Conservation (phyloP, 2,113 vertebrate genomes). For the Andinoacara biseriatus region DNA sequence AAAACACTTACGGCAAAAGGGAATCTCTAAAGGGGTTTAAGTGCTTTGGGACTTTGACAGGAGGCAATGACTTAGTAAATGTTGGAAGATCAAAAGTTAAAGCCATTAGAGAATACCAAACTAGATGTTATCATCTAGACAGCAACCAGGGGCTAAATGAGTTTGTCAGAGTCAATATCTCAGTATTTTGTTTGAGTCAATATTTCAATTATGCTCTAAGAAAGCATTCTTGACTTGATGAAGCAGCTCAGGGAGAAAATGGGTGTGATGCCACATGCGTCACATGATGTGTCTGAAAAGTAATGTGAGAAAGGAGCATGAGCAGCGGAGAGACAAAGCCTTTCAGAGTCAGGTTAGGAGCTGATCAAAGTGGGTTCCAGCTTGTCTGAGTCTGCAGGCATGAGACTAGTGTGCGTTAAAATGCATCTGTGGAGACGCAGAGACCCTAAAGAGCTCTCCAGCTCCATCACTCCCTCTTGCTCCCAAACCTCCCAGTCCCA, state of each 20-base stretch:
- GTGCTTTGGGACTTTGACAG: constrained; percentile 38
- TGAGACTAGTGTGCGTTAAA: constrained; percentile 43
- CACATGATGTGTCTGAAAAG: neutral
- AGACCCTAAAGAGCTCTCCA: constrained; percentile 17
- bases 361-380: constrained; percentile 39
- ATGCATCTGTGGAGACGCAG: constrained; percentile 26
- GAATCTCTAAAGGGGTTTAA: constrained; percentile 38
- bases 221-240: constrained; percentile 27
- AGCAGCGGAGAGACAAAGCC: constrained; percentile 17
- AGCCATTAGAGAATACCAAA: constrained; percentile 36
- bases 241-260: constrained; percentile 28
- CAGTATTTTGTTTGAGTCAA: constrained; percentile 41
- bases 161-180: constrained; percentile 52
- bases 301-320: constrained; percentile 14
- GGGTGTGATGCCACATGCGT: constrained; percentile 19
- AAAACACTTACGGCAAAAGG: neutral
- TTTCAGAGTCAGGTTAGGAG: constrained; percentile 34
- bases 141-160: constrained; percentile 48
- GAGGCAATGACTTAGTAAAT: constrained; percentile 29
- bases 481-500: constrained; percentile 48
- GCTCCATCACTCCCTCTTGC: constrained; percentile 22
- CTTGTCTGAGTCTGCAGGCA: constrained; percentile 13
- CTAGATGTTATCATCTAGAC: constrained; percentile 36
- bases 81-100: constrained; percentile 59
- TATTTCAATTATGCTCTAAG: constrained; percentile 52